Conservation (phyloP, 2,797 vertebrate species). For the Gallinago stenura region DNA sequence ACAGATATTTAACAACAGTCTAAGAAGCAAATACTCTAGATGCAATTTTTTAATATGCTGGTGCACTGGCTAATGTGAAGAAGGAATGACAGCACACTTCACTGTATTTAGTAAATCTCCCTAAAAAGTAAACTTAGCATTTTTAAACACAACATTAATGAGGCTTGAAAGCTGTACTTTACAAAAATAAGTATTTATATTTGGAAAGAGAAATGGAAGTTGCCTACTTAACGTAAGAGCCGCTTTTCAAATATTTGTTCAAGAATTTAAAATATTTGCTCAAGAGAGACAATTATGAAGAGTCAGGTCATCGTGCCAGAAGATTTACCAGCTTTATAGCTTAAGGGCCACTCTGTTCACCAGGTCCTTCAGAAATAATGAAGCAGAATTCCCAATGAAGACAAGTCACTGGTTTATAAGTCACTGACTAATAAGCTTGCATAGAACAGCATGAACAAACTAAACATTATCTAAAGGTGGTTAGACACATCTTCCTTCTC, state of each 20-base stretch:
- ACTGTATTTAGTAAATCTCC: background rate
- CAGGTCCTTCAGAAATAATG: background rate
- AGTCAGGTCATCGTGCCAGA: constrained; percentile 8
- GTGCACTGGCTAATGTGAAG: background rate
- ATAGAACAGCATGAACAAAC: background rate
- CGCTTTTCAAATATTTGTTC: constrained; percentile 33
- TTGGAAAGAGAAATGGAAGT: constrained; percentile 18
- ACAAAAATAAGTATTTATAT: background rate
- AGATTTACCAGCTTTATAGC: background rate
- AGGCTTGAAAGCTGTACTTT: background rate
- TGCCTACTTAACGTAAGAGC: constrained; percentile 1
- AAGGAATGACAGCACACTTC: background rate
- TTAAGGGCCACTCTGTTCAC: background rate
- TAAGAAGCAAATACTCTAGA: background rate
- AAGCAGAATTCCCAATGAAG: background rate
- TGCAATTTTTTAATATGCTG: background rate
- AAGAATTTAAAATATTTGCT: constrained; percentile 43
- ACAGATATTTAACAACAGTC: background rate
- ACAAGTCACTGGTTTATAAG: background rate
- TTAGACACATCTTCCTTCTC: background rate
- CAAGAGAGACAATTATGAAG: background rate
- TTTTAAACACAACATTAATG: background rate
- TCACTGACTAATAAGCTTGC: background rate
- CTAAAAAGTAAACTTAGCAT: constrained; percentile 8
- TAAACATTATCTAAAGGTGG: background rate